A percentile compares a stretch with the other conserved stretches of the same genome.
Conservation (phyloP, 2,888 invertebrate genomes). For the Drosophila mulleri region DNA sequence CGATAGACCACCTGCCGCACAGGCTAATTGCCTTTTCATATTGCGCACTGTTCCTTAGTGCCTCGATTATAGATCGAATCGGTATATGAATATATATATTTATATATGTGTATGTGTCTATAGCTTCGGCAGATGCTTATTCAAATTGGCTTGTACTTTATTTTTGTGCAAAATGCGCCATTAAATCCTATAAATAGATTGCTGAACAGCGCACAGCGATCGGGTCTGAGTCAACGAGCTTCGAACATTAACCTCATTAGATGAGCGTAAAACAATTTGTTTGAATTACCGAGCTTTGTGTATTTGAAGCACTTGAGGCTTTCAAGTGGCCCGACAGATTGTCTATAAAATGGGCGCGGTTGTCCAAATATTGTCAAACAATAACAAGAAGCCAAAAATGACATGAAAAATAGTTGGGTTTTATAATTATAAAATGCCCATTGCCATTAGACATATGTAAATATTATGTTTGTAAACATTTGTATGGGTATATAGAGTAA, state of each 20-base stretch:
- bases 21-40: constrained; percentile 41
- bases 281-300: constrained; percentile 28
- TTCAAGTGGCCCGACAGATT: constrained; percentile 41
- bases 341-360: constrained; percentile 37
- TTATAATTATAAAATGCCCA: neutral
- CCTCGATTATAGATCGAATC: constrained; percentile 24
- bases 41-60: constrained; percentile 21
- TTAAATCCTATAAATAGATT: constrained; percentile 75
- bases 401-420: constrained; percentile 4
- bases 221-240: constrained; percentile 67
- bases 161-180: constrained; percentile 81
- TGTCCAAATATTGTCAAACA: constrained; percentile 19
- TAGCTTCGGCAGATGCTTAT: constrained; percentile 15
- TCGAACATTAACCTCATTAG: constrained; percentile 81
- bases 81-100: neutral
- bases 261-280: constrained; percentile 47
- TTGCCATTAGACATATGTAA: neutral
- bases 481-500: no score
- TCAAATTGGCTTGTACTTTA: constrained; percentile 70
- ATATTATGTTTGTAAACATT: neutral
- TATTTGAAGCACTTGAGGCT: constrained; percentile 26
- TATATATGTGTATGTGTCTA: neutral
- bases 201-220: constrained; percentile 60
- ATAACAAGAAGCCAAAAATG: neutral
- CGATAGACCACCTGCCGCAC: constrained; percentile 46